Base-by-base conservation (phyloP, 2,113 vertebrate species). In the Patagioenas fasciata region DNA sequence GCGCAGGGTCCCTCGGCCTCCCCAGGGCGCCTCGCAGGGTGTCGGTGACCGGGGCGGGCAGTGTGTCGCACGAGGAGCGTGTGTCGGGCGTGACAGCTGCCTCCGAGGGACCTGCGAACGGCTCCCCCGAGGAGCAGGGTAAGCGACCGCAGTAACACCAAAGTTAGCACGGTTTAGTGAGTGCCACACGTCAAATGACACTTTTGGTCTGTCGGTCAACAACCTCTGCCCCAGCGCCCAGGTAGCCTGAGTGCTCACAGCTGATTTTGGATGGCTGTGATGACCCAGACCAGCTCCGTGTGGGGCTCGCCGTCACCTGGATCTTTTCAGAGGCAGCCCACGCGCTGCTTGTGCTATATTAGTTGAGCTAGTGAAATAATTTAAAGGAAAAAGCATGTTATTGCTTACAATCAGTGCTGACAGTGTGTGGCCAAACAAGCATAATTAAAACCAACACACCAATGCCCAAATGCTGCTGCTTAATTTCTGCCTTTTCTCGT, bases 211-310 rank as follows among this genome's bases (percentile, higher is more conserved):
- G 51, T 14, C 24, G 5, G 73, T 58, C 75, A 29, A 58, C 51
- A 9, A 67, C 14, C 29, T 58, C 25, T 21, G 58, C 26, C 34
- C 74, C n/a, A 3, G 2, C 6, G 51, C 34, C 34, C 77, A 5
- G 17, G 29, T 5, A 11, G 31, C 21, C 78, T 15, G 16, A 1
- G 21, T 28, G 53, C 36, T 28, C 61, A 1, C 70, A 4, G 44
- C 70, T 38, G 14, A 0, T 8, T 12, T 26, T 11, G 31, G 25
- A 0, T 31, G 29, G 4, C 23, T 57, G 25, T 6, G 12, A 1
- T 8, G n/a, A 31, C 29, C 31, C 56, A 6, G 1, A 32, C 47
- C 4, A 9, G 2, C 34, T 6, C 15, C 13, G 7, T 3, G 6
- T 8, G 24, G 20, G 12, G 10, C 5, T 73, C 6, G 0, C 36